Evolutionary conservation across 2,113 vertebrate genomes (phyloP).

Genomic region (Amblyopsis rosae): DNA sequence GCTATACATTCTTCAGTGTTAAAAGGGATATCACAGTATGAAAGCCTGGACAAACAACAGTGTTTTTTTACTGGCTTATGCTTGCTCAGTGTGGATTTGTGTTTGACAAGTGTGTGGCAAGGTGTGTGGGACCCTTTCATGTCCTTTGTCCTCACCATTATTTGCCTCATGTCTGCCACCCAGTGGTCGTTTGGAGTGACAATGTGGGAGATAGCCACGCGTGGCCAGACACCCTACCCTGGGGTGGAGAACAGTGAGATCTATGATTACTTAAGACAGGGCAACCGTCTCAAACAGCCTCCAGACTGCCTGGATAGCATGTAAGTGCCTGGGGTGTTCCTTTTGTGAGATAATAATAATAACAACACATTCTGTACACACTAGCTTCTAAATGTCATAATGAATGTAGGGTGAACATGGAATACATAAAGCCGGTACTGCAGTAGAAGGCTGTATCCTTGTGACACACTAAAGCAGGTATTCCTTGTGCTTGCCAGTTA

Average conservation of each 20-base stretch:
- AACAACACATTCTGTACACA: slow-evolving; percentile 8
- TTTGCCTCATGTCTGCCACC: background rate
- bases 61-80: slow-evolving; percentile 2
- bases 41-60: slow-evolving; percentile 14
- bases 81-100: slow-evolving; percentile 15
- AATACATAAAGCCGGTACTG: no score
- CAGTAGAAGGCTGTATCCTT: no score
- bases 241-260: slow-evolving; percentile 95
- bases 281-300: slow-evolving; percentile 91
- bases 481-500: slow-evolving; percentile 72
- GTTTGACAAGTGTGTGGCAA: background rate
- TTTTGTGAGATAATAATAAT: background rate
- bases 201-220: slow-evolving; percentile 93
- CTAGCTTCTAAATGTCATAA: background rate
- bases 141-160: no score
- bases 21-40: slow-evolving; percentile 6
- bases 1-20: background rate
- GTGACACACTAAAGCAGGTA: no score
- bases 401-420: no score
- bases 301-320: slow-evolving; percentile 89
- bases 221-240: slow-evolving; percentile 90
- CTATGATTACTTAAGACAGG: slow-evolving; percentile 90
- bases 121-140: background rate
- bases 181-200: slow-evolving; percentile 95
- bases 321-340: slow-evolving; percentile 69